These are phyloP conservation scores for Hormaphis cornu DNA, from an alignment of 1,140 invertebrate genomes.

Conservation along the genomic window DNA sequence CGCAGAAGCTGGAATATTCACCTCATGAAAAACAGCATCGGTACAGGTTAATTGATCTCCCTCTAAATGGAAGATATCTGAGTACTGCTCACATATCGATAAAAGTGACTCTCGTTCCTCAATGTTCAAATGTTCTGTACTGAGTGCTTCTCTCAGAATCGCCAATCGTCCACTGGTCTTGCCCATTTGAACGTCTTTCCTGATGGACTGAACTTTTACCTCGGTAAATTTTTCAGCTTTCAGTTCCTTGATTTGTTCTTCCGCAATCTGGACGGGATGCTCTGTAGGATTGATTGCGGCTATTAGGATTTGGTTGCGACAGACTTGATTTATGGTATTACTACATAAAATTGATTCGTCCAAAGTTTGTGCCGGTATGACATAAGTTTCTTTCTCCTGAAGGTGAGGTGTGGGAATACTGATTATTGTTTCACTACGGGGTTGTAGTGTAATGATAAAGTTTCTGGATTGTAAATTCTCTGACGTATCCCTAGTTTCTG, in stretches of 20 bases:
- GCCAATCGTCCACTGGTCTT: background rate
- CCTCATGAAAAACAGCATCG: conserved; percentile 33
- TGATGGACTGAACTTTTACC: background rate
- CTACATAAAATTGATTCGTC: background rate
- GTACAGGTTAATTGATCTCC: conserved; percentile 6
- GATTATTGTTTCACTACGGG: background rate
- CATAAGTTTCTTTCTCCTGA: background rate
- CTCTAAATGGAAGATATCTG: conserved; percentile 10
- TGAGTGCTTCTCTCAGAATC: background rate
- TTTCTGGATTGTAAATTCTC: too few species aligned
- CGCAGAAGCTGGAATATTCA: conserved; percentile 34
- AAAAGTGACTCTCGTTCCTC: background rate
- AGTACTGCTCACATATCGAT: background rate
- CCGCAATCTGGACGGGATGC: background rate
- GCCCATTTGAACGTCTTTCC: background rate
- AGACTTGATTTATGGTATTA: background rate
- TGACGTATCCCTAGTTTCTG: background rate
- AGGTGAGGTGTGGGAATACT: background rate
- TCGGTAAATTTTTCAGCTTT: background rate
- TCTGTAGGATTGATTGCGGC: too few species aligned
- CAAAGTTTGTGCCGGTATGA: background rate
- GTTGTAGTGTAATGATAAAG: background rate
- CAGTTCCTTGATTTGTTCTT: background rate
- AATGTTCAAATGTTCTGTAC: background rate
- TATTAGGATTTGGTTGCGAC: background rate